Base-by-base conservation (phyloP, 2,113 vertebrate genomes). In the Carassius auratus region DNA sequence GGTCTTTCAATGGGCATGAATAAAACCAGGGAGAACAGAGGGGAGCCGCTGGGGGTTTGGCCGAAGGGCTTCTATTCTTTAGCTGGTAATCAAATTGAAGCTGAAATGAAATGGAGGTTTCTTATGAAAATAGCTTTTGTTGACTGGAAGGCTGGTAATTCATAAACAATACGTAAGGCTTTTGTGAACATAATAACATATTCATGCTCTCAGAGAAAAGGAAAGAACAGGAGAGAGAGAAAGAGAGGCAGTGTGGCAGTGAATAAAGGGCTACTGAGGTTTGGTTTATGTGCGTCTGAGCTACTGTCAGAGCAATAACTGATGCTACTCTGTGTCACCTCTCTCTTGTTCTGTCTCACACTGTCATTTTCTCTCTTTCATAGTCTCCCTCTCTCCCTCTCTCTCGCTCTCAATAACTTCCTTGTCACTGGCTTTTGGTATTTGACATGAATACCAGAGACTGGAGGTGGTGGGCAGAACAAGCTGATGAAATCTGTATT, bases 51-150 rank as follows among this genome's bases (percentile, higher is more conserved):
- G 96, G 96, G 93, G 96, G 94, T 96, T 96, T 94, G 94, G 95
- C 96, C 96, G 90, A 94, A 94, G 95, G 93, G 94, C 95, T 95
- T 95, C 96, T 95, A 96, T 97, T 97, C 98, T 97, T 96, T 94
- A 93, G 95, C 96, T 95, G 95, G 96, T 98, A 98, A 99, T 98
- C 97, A 98, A 98, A 98, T 96, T 97, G 97, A 96, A 97, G 96
- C 97, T 96, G 96, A 97, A 98, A 98, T 97, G 96, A 97, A 98
- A 97, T 97, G 96, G 96, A 96, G 96, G 97, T 98, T 99, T 97
- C 96, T 96, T 97, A 97, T 97, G 97, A 98, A 99, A 99, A 97
- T 97, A 96, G 94, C 95, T 96, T 97, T 99, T 98, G 97, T 98
- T 97, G 96, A 95, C 94, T 95, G 96, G 95, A 96, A 97, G 96